These are phyloP conservation scores for Amphiprion percula DNA, from an alignment of 2,113 vertebrate species.

Conservation along the genomic window DNA sequence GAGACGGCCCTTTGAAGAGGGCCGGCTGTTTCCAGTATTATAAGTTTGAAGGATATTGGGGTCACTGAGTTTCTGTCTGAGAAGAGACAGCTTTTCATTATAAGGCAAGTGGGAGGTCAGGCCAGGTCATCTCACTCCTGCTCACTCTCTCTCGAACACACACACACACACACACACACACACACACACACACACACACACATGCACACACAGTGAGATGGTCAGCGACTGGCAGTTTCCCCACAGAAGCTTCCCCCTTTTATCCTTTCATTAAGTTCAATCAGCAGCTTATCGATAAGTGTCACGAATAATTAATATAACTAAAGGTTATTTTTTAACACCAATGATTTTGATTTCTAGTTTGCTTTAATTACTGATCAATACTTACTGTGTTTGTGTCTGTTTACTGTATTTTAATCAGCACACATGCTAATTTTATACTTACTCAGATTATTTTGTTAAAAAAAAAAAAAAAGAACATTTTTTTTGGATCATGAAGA, in stretches of 20 bases:
- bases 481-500: too few species aligned
- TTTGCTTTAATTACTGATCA: constrained; percentile 20
- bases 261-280: constrained; percentile 53
- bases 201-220: constrained; percentile 2
- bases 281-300: constrained; percentile 36
- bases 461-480: too few species aligned
- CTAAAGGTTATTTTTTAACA: constrained; percentile 36
- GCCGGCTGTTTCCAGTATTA: constrained; percentile 51
- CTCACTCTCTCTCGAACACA: background rate
- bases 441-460: too few species aligned
- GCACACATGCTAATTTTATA: background rate
- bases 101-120: constrained; percentile 41
- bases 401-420: constrained; percentile 10
- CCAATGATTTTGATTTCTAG: background rate
- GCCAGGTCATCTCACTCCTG: constrained; percentile 22
- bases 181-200: constrained; percentile 9
- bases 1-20: constrained; percentile 4
- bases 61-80: constrained; percentile 46
- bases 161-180: constrained; percentile 1
- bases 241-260: constrained; percentile 7
- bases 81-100: constrained; percentile 63
- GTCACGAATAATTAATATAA: constrained; percentile 16
- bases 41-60: constrained; percentile 69
- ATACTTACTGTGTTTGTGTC: constrained; percentile 14
- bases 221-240: constrained; percentile 18